Evolutionary conservation across 1,140 invertebrate species (phyloP), one percentile per base, ranked within the genome.

Genomic region (Homarus americanus): DNA sequence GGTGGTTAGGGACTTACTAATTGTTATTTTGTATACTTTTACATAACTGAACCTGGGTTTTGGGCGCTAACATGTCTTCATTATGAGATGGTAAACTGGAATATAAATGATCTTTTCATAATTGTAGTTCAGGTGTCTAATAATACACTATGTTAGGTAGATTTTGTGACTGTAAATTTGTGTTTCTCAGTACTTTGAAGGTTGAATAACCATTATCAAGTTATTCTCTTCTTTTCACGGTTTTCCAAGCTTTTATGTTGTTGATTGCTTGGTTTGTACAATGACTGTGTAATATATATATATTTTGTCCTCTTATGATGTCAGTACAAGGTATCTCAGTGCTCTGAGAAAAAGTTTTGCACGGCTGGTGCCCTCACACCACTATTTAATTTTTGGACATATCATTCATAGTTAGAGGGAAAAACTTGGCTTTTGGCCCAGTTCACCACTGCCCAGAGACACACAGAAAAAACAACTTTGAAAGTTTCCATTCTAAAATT

Each of bases 261-360:
- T 83, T 75, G 80, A 75, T 83, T 66, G 88, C 82, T 90, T 82
- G 79, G 88, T 83, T 63, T 90, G 88, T 90, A 90, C 88, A 90
- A 90, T 90, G 80, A 82, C 32, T 87, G 73, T 88, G 86, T 88
- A 88, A 88, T 88, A 88, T 87, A 85, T 87, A 85, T 85, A 90
- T 90, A 90, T 90, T 83, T 90, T 90, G 88, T 83, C 88, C 78
- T 88, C 86, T 76, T 78, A 90, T 90, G 88, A 90, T 90, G 88
- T 90, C 88, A 90, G 88, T 90, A 90, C 88, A 90, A 90, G 88
- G 80, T 90, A 83, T 84, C 80, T 90, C 88, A 90, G 88, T 78
- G 80, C 66, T 90, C 88, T 90, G 88, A 90, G 87, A 90, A 73
- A 76, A 72, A 38, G 32, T 87, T 87, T 83, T 83, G 80, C 88